Evolutionary conservation across 2,888 invertebrate species (phyloP).

Genomic region (Pasiphila rectangulata): DNA sequence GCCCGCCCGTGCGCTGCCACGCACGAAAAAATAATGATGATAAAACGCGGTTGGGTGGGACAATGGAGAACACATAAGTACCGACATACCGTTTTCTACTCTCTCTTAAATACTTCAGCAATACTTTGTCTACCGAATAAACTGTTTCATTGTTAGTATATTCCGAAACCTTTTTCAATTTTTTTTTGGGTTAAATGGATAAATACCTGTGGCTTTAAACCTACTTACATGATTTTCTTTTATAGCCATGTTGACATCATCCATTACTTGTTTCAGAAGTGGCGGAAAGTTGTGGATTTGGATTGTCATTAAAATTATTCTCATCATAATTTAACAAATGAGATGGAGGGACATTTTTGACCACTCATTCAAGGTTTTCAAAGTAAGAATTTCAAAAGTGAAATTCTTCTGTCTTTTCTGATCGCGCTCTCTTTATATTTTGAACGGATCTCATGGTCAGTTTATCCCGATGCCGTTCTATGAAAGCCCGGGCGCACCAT

Average conservation of each 20-base stretch:
- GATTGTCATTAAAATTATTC: not conserved
- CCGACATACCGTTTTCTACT: no score
- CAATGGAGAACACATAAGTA: no score
- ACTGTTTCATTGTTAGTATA: not conserved
- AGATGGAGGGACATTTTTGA: not conserved
- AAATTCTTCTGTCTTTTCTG: not conserved
- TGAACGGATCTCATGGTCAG: not conserved
- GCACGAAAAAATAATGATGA: no score
- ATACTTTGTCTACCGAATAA: not conserved
- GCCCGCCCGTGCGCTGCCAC: no score
- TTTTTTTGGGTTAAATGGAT: constrained; percentile 6
- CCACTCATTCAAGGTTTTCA: not conserved
- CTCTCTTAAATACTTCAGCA: constrained; percentile 4
- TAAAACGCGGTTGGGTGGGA: no score
- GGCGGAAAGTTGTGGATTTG: not conserved
- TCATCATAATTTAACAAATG: not conserved
- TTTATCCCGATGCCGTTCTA: not conserved
- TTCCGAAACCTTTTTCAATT: constrained; percentile 4
- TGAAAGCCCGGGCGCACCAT: not conserved
- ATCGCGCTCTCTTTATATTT: not conserved
- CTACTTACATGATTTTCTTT: constrained; percentile 6
- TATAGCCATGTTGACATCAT: not conserved
- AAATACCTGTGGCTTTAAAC: constrained; percentile 7
- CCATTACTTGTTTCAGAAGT: not conserved
- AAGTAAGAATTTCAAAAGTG: not conserved